These are phyloP conservation scores for Zaprionus lineosus DNA, from an alignment of 2,888 invertebrate species.

Conservation along the genomic window DNA sequence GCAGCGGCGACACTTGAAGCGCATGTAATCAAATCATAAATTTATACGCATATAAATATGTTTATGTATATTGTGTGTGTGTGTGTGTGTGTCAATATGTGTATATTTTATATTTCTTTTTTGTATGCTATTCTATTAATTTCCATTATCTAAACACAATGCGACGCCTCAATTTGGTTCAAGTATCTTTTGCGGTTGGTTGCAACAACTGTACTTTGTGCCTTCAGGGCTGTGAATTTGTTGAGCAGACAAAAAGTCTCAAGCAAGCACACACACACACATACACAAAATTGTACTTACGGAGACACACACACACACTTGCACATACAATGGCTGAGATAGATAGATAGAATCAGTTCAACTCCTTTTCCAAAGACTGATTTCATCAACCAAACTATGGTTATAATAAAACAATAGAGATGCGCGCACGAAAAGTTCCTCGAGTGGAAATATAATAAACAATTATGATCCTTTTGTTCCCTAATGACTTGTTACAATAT, in stretches of 20 bases:
- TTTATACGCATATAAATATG: slow-evolving; percentile 37
- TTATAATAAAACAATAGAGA: slow-evolving; percentile 30
- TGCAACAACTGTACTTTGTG: slow-evolving; percentile 58
- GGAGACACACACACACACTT: slow-evolving; percentile 17
- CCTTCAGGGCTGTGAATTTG: slow-evolving; percentile 35
- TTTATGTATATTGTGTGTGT: slow-evolving; percentile 5
- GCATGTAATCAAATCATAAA: slow-evolving; percentile 75
- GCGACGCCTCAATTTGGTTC: slow-evolving; percentile 70
- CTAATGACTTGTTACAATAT: no score
- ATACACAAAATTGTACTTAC: no score
- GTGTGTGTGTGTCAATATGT: no score
- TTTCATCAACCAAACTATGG: slow-evolving; percentile 69
- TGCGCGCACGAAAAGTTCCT: no score
- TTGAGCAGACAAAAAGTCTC: slow-evolving; percentile 53
- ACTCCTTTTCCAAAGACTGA: slow-evolving; percentile 73
- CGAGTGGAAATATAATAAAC: no score
- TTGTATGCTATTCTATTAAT: slow-evolving; percentile 65
- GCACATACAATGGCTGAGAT: slow-evolving; percentile 26
- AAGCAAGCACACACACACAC: slow-evolving; percentile 21
- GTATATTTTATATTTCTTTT: slow-evolving; percentile 15
- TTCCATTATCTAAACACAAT: slow-evolving; percentile 72
- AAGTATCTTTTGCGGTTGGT: slow-evolving; percentile 62
- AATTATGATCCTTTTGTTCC: no score
- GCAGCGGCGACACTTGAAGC: slow-evolving; percentile 65
- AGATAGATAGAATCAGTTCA: slow-evolving; percentile 63